Conservation (phyloP, 2,797 vertebrate species). For the Naso thynnoides region DNA sequence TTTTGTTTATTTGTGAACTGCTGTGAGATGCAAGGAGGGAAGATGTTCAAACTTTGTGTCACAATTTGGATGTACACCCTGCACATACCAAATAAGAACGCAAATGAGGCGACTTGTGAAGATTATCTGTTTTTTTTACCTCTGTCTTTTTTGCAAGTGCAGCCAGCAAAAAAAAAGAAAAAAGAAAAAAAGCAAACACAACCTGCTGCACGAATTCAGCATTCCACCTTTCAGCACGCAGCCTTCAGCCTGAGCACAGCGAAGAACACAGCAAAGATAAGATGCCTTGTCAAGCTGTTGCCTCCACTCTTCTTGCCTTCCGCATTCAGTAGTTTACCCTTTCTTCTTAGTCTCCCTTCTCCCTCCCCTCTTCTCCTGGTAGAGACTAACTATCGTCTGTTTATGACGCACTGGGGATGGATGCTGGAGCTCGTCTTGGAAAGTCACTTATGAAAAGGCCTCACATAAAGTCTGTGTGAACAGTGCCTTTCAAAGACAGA, state of each 20-base stretch:
- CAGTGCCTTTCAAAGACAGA: conserved; percentile 45
- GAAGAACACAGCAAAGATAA: conserved; percentile 70
- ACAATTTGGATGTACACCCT: conserved; percentile 39
- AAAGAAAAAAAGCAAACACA: conserved; percentile 18
- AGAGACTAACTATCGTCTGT: conserved; percentile 64
- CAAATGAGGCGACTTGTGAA: conserved; percentile 57
- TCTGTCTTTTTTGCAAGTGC: conserved; percentile 51
- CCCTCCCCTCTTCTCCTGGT: conserved; percentile 26
- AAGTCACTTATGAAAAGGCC: conserved; percentile 62
- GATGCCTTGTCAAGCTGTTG: conserved; percentile 71
- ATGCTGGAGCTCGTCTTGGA: conserved; percentile 52
- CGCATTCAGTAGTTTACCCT: conserved; percentile 45
- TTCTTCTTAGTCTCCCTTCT: conserved; percentile 50
- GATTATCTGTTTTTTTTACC: conserved; percentile 37
- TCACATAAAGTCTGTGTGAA: conserved; percentile 52
- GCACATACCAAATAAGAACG: conserved; percentile 52
- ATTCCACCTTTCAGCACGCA: conserved; percentile 62
- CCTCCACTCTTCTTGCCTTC: conserved; percentile 53
- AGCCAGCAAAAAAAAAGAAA: not conserved
- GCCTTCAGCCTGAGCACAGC: conserved; percentile 63
- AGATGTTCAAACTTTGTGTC: conserved; percentile 38
- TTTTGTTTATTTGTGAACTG: conserved; percentile 23
- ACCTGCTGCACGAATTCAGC: conserved; percentile 60
- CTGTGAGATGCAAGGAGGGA: conserved; percentile 7
- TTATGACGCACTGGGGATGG: conserved; percentile 59